A percentile compares a stretch with the other conserved stretches of the same genome.
These are phyloP conservation scores for Moxostoma hubbsi DNA, from an alignment of 2,797 vertebrate species.

Conservation along the genomic window DNA sequence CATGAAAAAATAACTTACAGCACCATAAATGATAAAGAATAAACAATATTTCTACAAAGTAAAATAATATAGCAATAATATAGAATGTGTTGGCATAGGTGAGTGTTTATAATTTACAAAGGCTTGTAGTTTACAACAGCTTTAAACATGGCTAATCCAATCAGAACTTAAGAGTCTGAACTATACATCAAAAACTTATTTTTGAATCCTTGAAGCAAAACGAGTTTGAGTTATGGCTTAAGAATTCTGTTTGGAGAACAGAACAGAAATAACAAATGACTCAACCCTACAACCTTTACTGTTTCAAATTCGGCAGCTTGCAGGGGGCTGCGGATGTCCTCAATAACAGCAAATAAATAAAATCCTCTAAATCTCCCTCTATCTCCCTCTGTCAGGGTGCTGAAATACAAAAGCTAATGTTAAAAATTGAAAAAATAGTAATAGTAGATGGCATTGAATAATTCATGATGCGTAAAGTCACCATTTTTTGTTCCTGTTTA, in stretches of 20 bases:
- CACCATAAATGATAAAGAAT: too few relatives aligned
- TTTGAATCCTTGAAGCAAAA: conserved; percentile 32
- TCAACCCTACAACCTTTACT: conserved; percentile 19
- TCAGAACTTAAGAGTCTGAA: too few relatives aligned
- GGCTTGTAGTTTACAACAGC: too few relatives aligned
- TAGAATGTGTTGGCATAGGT: too few relatives aligned
- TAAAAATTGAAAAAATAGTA: conserved; percentile 30
- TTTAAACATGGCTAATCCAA: too few relatives aligned
- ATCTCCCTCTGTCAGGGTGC: background rate
- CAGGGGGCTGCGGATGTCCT: conserved; percentile 26
- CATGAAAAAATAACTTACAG: too few relatives aligned
- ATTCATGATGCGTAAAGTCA: conserved; percentile 41
- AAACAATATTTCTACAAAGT: too few relatives aligned
- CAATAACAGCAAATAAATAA: conserved; percentile 42
- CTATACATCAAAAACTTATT: background rate
- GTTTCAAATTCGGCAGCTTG: conserved; percentile 33
- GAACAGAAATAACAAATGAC: conserved; percentile 36
- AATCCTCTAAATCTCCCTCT: conserved; percentile 35
- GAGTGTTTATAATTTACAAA: too few relatives aligned
- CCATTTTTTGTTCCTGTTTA: conserved; percentile 43
- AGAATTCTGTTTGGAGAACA: background rate
- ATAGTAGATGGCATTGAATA: conserved; percentile 33
- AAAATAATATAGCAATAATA: too few relatives aligned
- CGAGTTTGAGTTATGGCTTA: conserved; percentile 31
- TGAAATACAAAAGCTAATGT: conserved; percentile 33